Evolutionary conservation across 1,140 invertebrate species (phyloP).

Genomic region (Aricia agestis): DNA sequence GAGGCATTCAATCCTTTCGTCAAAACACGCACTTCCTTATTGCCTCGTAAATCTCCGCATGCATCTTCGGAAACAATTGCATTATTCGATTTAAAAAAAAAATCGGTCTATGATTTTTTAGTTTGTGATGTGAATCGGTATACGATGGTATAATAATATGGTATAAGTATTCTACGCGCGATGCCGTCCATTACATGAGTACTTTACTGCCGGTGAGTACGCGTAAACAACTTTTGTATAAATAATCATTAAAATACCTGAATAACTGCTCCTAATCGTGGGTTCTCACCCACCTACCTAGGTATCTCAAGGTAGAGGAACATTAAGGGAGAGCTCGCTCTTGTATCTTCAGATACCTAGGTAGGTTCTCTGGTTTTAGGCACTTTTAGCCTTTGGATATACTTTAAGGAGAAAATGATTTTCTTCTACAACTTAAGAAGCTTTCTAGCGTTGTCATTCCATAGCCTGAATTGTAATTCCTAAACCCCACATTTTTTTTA

Average conservation of each 20-base stretch:
- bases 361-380: too few relatives aligned
- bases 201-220: conserved; percentile 10
- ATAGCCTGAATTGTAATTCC: too few relatives aligned
- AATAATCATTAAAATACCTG: background rate
- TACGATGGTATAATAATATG: too few relatives aligned
- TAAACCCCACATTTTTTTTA: too few relatives aligned
- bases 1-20: conserved; percentile 71
- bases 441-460: background rate
- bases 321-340: too few relatives aligned
- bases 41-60: conserved; percentile 65
- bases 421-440: background rate
- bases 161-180: background rate
- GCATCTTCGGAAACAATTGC: conserved; percentile 50
- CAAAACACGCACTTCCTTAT: conserved; percentile 73
- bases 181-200: background rate
- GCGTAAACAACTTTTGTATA: background rate
- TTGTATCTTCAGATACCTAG: too few relatives aligned
- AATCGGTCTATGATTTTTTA: conserved; percentile 15
- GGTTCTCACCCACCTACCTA: too few relatives aligned
- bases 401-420: background rate
- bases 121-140: background rate
- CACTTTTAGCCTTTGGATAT: too few relatives aligned
- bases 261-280: background rate
- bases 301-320: too few relatives aligned
- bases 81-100: background rate